Conservation (phyloP, 2,113 vertebrate genomes). For the Pomatostomus ruficeps region DNA sequence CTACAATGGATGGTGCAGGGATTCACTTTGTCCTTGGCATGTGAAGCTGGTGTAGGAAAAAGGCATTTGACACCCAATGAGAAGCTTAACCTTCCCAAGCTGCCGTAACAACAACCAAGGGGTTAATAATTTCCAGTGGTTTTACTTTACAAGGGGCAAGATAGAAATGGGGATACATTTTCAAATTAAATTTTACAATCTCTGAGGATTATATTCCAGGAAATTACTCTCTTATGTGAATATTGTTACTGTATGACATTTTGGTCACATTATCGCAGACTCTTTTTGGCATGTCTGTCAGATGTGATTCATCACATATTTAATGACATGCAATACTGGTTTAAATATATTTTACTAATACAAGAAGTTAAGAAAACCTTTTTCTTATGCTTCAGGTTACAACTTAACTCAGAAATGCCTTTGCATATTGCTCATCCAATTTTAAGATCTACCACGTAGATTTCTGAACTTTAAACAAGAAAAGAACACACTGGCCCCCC, state of each 20-base stretch:
- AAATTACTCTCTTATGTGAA: neutral
- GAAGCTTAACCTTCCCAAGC: neutral
- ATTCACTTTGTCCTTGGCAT: neutral
- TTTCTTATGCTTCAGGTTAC: conserved; percentile 5
- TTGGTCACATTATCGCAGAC: conserved; percentile 44
- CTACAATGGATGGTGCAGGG: neutral
- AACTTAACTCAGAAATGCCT: conserved; percentile 6
- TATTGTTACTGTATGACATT: neutral
- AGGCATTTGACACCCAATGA: neutral
- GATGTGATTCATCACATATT: conserved; percentile 11
- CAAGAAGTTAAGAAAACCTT: neutral
- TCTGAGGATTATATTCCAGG: neutral
- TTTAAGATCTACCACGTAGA: neutral
- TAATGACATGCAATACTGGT: neutral
- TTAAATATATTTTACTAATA: neutral
- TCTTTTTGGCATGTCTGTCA: neutral
- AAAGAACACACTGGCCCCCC: neutral
- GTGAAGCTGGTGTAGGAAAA: neutral
- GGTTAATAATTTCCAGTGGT: neutral
- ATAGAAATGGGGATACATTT: neutral
- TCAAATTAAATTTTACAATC: neutral
- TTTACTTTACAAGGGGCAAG: neutral
- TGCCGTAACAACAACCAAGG: neutral
- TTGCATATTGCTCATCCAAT: neutral
- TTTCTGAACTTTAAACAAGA: neutral